Percentiles rank a stretch among this genome's conserved stretches.
Evolutionary conservation across 2,888 invertebrate species (phyloP).

Genomic region (Eupithecia tripunctaria): DNA sequence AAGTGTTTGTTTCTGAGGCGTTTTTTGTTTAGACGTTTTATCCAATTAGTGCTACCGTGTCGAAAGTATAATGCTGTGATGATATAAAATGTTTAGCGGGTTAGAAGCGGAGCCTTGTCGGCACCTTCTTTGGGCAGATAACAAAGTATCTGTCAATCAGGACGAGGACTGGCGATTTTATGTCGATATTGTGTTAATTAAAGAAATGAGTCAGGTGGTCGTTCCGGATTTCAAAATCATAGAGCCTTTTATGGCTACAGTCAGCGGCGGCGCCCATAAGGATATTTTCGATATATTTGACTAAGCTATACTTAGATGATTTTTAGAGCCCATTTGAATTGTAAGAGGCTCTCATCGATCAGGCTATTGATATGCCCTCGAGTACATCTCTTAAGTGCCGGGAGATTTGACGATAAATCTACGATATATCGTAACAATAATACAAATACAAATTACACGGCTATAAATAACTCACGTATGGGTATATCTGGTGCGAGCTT

Average conservation of each 20-base stretch:
- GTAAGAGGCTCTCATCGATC: not conserved
- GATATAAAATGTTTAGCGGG: conserved; percentile 77
- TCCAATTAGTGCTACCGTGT: conserved; percentile 85
- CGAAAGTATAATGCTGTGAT: conserved; percentile 83
- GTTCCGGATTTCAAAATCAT: conserved; percentile 17
- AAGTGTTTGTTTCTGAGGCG: conserved; percentile 81
- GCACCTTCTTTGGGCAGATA: conserved; percentile 56
- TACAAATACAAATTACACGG: conserved; percentile 47
- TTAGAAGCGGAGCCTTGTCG: conserved; percentile 76
- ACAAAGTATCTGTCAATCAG: conserved; percentile 41
- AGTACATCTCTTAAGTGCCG: conserved; percentile 36
- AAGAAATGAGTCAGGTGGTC: conserved; percentile 32
- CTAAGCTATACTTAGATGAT: not conserved
- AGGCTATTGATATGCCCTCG: conserved; percentile 27
- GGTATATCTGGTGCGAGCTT: conserved; percentile 73
- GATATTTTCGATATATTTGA: conserved; percentile 10
- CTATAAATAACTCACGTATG: conserved; percentile 74
- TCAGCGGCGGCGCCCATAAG: not conserved
- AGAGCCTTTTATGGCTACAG: conserved; percentile 25
- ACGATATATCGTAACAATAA: conserved; percentile 45
- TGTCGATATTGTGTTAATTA: conserved; percentile 35
- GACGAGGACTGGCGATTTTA: conserved; percentile 36
- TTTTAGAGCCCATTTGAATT: not conserved
- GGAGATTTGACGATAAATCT: conserved; percentile 44
- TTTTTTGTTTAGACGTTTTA: conserved; percentile 78